Conservation (phyloP, 1,140 invertebrate genomes). For the Sycophila sp. region DNA sequence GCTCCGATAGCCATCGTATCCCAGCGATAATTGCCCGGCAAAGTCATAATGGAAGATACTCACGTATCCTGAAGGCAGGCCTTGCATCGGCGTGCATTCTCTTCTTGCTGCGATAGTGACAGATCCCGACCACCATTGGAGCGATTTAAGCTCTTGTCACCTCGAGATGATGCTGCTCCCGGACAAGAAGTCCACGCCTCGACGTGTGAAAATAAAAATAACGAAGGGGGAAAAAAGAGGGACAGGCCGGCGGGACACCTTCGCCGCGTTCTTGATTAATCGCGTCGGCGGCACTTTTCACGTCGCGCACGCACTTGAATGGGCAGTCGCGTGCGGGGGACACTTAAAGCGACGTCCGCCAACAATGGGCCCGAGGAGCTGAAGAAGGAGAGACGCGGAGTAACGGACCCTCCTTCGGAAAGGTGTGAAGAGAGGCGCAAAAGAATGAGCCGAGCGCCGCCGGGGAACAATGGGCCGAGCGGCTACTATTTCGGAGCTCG, state of each 20-base stretch:
- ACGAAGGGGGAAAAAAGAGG: too few species aligned
- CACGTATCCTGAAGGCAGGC: conserved; percentile 52
- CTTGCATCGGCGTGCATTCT: conserved; percentile 50
- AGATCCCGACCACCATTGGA: conserved; percentile 55
- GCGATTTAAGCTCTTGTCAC: conserved; percentile 29
- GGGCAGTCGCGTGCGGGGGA: neutral
- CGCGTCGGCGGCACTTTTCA: neutral
- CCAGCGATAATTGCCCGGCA: neutral
- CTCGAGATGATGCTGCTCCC: too few species aligned
- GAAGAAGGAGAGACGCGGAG: neutral
- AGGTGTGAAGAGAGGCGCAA: neutral
- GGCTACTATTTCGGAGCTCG: conserved; percentile 42
- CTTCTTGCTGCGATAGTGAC: conserved; percentile 49
- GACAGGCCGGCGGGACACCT: too few species aligned
- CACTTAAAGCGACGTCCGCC: neutral
- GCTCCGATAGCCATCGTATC: too few species aligned
- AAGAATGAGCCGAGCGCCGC: neutral
- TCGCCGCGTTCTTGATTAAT: conserved; percentile 24
- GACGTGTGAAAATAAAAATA: too few species aligned
- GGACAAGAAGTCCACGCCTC: too few species aligned
- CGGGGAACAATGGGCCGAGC: neutral
- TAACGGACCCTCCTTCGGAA: too few species aligned
- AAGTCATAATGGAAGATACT: conserved; percentile 41
- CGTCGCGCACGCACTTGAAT: neutral
- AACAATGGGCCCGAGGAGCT: neutral